A percentile compares a stretch with the other conserved stretches of the same genome.
Evolutionary conservation across 2,888 invertebrate species (phyloP).

Genomic region (Hyppa rectilinea): DNA sequence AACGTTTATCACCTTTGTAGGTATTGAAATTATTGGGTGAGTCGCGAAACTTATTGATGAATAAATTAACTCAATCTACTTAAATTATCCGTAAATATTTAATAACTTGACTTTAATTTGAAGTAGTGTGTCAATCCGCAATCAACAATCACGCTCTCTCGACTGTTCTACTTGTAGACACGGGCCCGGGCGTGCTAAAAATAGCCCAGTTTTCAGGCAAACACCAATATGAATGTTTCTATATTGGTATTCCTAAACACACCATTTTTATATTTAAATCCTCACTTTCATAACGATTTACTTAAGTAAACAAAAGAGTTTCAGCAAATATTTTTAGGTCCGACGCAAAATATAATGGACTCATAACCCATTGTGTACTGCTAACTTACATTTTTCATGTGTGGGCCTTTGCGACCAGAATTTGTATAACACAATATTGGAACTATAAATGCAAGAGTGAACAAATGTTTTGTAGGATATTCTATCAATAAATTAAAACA

Average conservation of each 20-base stretch:
- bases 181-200: too few species aligned
- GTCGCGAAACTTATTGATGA: too few species aligned
- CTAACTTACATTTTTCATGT: too few species aligned
- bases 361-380: too few species aligned
- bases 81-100: too few species aligned
- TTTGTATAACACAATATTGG: not conserved
- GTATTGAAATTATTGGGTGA: too few species aligned
- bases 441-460: not conserved
- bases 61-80: too few species aligned
- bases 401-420: conserved; percentile 36
- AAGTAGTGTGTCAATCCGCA: not conserved
- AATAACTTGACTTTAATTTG: too few species aligned
- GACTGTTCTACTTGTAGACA: too few species aligned
- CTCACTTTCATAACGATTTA: conserved; percentile 29
- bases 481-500: too few species aligned
- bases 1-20: too few species aligned
- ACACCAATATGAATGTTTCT: not conserved
- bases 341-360: conserved; percentile 3
- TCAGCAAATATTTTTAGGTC: conserved; percentile 28
- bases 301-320: conserved; percentile 15
- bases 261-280: conserved; percentile 12
- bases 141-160: not conserved
- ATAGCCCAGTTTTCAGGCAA: not conserved
- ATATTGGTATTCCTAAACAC: not conserved
- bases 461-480: too few species aligned